Base-by-base conservation (phyloP, 2,113 vertebrate genomes). In the Mobula birostris region DNA sequence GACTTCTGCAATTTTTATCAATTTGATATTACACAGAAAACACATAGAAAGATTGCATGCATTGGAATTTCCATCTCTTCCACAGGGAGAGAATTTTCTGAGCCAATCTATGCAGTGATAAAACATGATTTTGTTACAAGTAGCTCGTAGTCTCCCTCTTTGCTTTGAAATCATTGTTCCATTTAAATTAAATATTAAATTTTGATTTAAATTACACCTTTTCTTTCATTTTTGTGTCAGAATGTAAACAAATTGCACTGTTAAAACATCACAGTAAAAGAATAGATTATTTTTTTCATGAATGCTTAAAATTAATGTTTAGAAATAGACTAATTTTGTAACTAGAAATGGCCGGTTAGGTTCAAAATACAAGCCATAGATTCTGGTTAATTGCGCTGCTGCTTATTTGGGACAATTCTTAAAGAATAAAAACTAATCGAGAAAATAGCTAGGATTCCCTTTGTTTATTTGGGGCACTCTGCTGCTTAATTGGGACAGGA, bases 201-300 rank as follows among this genome's bases (percentile, higher is more conserved):
- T 93, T 24, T 27, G 29, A 56, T 56, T 74, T 56, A 76, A 76
- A 56, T 15, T 70, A 56, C 70, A 27, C 2, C 72, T 93, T 36
- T 74, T 74, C 21, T 93, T 74, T 74, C 27, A 70, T 74, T 76
- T 48, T 76, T 24, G 68, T 74, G 36, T 40, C 36, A 72, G 68
- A 92, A 92, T 36, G 70, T 72, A 92, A 92, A 70, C 66, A 40
- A 92, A 70, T 40, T 92, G 63, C 36, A 36, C 36, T 92, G n/a
- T 40, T 72, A 19, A 72, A 72, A 40, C n/a, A 40, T 70, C n/a
- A 63, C n/a, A 66, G 68, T 32, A 93, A 74, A 74, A 56, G 36
- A 74, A 56, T 56, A 70, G 19, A 32, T 74, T 93, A 93, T 93
- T 66, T 74, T 40, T 93, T 93, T 74, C 70, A 2, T 12, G 56